Base-by-base conservation (phyloP, 1,140 invertebrate species). In the Aphidius gifuensis region DNA sequence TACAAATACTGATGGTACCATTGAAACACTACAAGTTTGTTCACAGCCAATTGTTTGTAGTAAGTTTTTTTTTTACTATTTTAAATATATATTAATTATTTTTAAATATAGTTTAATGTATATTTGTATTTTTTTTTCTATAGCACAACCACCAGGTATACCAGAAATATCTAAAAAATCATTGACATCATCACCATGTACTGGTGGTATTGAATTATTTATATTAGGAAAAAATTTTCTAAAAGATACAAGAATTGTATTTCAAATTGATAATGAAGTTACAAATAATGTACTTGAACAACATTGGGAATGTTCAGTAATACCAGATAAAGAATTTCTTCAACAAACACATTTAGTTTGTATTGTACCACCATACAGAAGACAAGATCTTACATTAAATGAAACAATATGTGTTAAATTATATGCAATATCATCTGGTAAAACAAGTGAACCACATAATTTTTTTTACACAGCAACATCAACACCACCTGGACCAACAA, bases 81-180 rank as follows among this genome's bases (percentile, higher is more conserved):
- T 16, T 16, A 16, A 16, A 16, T 16, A 57, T 48, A 51, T 60
- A 49, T 58, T 50, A 9, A 21, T 16, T 9, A 11, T 42, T 50
- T 57, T n/a, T 6, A 9, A 62, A 48, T 23, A 44, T 21, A n/a
- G 9, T n/a, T 45, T 16, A 23, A 53, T 5, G 51, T 32, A 44
- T n/a, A 39, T 9, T 51, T 40, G 47, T 21, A 66, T 51, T 71
- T 72, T 62, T 63, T 59, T 66, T 64, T 60, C 82, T 80, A 2
- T 79, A 97, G 94, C 95, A 53, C 96, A 98, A 84, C 95, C 95
- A 9, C 91, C 94, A 6, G 96, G 96, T 49, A 88, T 94, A 47
- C 96, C 96, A 11, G 96, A 98, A 81, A 96, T 98, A 60, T 93
- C 91, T 69, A 94, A 96, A 75, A 95, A 96, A 76, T 97, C 94